Base-by-base conservation (phyloP, 2,888 invertebrate species). In the Pyrrhosoma nymphula region DNA sequence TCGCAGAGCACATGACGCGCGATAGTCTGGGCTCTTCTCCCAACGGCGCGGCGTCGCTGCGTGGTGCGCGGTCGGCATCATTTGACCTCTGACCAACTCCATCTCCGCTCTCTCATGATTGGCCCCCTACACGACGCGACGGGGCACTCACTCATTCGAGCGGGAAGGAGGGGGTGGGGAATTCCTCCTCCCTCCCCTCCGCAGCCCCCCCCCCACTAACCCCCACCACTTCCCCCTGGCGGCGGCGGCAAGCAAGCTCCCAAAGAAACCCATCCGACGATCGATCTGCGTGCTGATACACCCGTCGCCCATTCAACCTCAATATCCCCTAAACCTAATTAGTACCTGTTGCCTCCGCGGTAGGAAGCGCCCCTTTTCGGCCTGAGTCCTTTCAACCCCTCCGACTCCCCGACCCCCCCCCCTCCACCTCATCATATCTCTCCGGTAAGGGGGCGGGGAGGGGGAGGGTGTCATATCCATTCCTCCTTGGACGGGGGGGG, bases 271-370 rank as follows among this genome's bases (percentile, higher is more conserved):
- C 1, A 14, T 4, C 30, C 18, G 82, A 35, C 82, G 82, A 82
- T 82, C 82, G 82, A 82, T 82, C 16, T n/a, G 6, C 69, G 69
- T 69, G 69, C 69, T 82, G 82, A 82, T 82, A 30, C 82, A 82
- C 26, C 35, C 12, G 26, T 82, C 82, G 82, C 82, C 82, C 82
- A 82, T 35, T 82, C 82, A 30, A 82, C 82, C 82, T 82, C 82
- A 26, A 14, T 82, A 35, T 82, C 82, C 82, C 35, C 35, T 30
- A 30, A 82, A 82, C 82, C 82, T 82, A 82, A 82, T 82, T 82
- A 82, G 35, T 82, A 35, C 82, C 82, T 35, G 82, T 82, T 82
- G 35, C 82, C 35, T 82, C 82, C 30, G 82, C 82, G 35, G 35
- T 35, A 35, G 30, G 82, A 82, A 82, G 82, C 82, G 82, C 82